Percentiles rank a stretch among this genome's conserved stretches.
phyloP scores from a whole-genome alignment of 30 jellyfish, hydroid and myxozoan genomes.

The Cassiopea andromeda region DNA sequence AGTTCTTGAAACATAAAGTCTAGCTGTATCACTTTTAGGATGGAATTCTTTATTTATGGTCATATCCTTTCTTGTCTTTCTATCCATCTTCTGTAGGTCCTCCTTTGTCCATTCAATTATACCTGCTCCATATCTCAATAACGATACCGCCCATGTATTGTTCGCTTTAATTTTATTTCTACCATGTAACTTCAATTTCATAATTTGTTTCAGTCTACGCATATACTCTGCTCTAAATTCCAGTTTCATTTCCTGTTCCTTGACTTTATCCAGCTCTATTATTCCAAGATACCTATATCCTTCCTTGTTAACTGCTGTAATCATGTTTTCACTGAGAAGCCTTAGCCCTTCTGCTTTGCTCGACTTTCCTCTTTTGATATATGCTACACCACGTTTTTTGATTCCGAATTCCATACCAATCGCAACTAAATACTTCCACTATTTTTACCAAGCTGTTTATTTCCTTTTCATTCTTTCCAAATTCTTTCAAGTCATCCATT shows the following conservation, averaged over 20 bases:
- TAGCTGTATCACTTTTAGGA: neutral
- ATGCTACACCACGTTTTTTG: neutral
- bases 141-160: neutral
- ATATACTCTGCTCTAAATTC: slow-evolving; percentile 1
- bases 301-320: slow-evolving; percentile 23
- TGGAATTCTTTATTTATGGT: neutral
- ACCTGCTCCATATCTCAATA: slow-evolving; percentile 9
- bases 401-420: slow-evolving; percentile 39
- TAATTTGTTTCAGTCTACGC: neutral
- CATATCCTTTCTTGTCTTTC: neutral
- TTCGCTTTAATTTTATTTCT: neutral
- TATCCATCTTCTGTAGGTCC: neutral
- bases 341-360: slow-evolving; percentile 2
- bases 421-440: neutral
- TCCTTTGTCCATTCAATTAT: slow-evolving; percentile 4
- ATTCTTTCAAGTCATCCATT: neutral
- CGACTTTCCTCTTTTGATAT: slow-evolving; percentile 23
- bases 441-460: neutral
- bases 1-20: slow-evolving; percentile 17
- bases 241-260: neutral
- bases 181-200: slow-evolving; percentile 17
- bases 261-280: slow-evolving; percentile 14
- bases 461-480: neutral
- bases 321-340: slow-evolving; percentile 10
- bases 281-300: slow-evolving; percentile 35